Base-by-base conservation (phyloP, 2,888 invertebrate species). In the Heliconius ethilla region DNA sequence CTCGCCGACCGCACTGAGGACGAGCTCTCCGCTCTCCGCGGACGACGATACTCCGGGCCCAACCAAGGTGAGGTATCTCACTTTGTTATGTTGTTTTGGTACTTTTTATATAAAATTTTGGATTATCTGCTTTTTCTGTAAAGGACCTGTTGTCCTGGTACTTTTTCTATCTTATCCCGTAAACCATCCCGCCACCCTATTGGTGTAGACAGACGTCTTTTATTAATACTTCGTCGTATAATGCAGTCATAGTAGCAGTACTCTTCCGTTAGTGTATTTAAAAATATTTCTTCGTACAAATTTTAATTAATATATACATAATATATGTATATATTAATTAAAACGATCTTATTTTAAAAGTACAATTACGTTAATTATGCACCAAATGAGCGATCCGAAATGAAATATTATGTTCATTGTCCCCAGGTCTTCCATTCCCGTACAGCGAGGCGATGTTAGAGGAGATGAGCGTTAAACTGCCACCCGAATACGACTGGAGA, bases 401-500 rank as follows among this genome's bases (percentile, higher is more conserved):
- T 18, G 18, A 7, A 55, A 72, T 70, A 29, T 18, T 10, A 37
- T 37, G 15, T 69, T 1, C 7, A 7, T 75, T 22, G 15, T 70
- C 3, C 1, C 5, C 84, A 93, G 99, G 98, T 29, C 92, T 96
- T 11, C 96, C 96, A 0, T 99, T 98, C 93, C 97, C 97, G 0
- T 96, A 97, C 87, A 93, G 96, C 80, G 90, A 94, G 15, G 86
- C 94, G 1, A 92, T 95, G 76, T 87, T 96, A 4, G 84, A 85
- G 0, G 87, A 88, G 67, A 87, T 90, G 84, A 84, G 86, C 29
- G 91, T 92, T 37, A 94, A 95, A 75, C 83, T 98, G 63, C 99
- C 99, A 0, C 95, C 96, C 0, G 96, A 96, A 83, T 95, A 96
- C 85, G 99, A 99, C 90, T 99, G 99, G 99, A 96, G 99, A 84